Evolutionary conservation across 35 echinoderm and acorn worm species (phyloP).

Genomic region (Acanthaster planci): DNA sequence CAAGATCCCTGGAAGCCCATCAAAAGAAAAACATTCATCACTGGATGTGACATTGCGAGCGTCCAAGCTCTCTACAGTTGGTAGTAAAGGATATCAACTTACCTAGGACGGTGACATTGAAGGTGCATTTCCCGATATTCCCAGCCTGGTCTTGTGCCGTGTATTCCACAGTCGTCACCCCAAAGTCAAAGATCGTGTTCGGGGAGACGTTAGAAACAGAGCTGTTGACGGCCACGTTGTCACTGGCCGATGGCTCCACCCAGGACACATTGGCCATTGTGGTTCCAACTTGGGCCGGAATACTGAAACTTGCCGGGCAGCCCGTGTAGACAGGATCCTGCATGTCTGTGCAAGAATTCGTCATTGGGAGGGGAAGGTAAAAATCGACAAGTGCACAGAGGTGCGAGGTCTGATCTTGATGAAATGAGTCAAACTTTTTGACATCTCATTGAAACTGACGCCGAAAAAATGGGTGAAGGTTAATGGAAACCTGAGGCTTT

Average conservation of each 20-base stretch:
- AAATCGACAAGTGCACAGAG: no score
- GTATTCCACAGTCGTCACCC: background rate
- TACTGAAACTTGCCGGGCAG: slow-evolving; percentile 38
- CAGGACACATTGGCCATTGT: slow-evolving; percentile 45
- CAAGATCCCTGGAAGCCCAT: no score
- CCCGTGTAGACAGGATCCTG: slow-evolving; percentile 43
- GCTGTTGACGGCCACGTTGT: slow-evolving; percentile 19
- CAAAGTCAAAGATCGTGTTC: background rate
- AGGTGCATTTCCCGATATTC: no score
- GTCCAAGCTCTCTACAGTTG: no score
- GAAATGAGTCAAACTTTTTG: background rate
- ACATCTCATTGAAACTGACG: background rate
- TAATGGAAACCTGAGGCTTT: no score
- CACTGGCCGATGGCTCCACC: slow-evolving; percentile 71
- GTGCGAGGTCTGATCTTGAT: background rate
- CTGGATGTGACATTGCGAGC: no score
- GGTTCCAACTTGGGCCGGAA: slow-evolving; percentile 32
- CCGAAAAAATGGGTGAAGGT: no score
- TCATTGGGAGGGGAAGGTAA: background rate
- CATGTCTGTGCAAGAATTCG: slow-evolving; percentile 32
- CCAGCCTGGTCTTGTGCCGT: background rate
- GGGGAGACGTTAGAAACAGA: background rate
- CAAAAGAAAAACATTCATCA: no score
- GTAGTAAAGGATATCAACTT: no score
- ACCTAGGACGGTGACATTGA: no score